Conservation (phyloP, 2,113 vertebrate species). For the Toxotes jaculatrix region DNA sequence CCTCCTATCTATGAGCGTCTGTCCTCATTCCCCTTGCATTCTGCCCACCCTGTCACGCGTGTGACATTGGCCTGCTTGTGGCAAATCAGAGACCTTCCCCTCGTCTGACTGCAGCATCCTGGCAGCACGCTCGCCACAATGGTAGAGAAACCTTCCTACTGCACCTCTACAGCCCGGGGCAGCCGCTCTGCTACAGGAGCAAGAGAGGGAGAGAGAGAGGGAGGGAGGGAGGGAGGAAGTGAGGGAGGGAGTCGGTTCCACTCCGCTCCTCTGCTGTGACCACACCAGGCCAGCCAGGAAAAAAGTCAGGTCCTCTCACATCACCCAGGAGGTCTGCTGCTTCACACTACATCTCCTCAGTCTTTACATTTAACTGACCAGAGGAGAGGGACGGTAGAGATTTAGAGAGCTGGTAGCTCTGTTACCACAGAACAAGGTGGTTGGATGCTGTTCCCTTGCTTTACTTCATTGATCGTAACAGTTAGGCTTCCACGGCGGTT, state of each 20-base stretch:
- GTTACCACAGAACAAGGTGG: conserved; percentile 31
- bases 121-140: conserved; percentile 53
- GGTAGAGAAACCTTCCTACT: conserved; percentile 61
- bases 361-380: conserved; percentile 32
- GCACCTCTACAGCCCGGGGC: conserved; percentile 72
- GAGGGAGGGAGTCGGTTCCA: conserved; percentile 52
- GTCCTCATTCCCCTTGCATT: conserved; percentile 56
- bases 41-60: conserved; percentile 53
- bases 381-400: conserved; percentile 14
- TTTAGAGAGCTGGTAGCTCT: conserved; percentile 2
- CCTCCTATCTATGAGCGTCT: conserved; percentile 45
- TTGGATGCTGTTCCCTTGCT: conserved; percentile 19
- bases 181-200: conserved; percentile 67
- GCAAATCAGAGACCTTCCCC: conserved; percentile 58
- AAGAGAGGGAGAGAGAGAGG: conserved; percentile 30
- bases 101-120: conserved; percentile 70
- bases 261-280: conserved; percentile 58
- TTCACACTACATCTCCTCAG: conserved; percentile 34
- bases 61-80: conserved; percentile 71
- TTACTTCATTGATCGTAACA: conserved; percentile 59
- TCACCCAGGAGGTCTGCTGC: conserved; percentile 64
- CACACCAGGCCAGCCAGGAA: conserved; percentile 56
- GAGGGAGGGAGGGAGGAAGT: conserved; percentile 20
- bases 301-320: conserved; percentile 68
- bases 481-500: conserved; percentile 59